A percentile compares a stretch with the other conserved stretches of the same genome.
Evolutionary conservation across 1,140 invertebrate genomes (phyloP).

Genomic region (Papilio machaon): DNA sequence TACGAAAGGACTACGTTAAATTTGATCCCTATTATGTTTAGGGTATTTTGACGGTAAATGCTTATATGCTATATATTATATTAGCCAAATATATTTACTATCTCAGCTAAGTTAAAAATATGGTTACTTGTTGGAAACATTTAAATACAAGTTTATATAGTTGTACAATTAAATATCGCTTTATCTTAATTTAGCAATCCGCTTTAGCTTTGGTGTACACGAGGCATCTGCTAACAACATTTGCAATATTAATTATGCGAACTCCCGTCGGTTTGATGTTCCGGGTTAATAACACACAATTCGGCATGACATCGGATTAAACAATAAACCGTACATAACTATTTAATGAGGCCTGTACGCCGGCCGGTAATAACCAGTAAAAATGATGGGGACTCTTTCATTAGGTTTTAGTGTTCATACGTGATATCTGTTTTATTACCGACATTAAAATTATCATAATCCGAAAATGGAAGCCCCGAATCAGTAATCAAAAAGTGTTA

Average conservation of each 20-base stretch:
- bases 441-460: constrained; percentile 41
- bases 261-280: constrained; percentile 59
- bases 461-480: constrained; percentile 9
- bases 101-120: no score
- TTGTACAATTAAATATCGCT: constrained; percentile 5
- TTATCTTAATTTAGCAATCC: neutral
- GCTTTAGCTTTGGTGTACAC: constrained; percentile 24
- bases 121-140: neutral
- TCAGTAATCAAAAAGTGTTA: constrained; percentile 9
- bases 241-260: constrained; percentile 79
- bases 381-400: constrained; percentile 39
- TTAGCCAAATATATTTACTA: no score
- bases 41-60: neutral
- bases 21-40: no score
- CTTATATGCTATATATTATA: no score
- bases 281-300: constrained; percentile 70
- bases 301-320: constrained; percentile 64
- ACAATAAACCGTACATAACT: constrained; percentile 62
- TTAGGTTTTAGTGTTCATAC: constrained; percentile 34
- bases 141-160: neutral
- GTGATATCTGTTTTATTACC: constrained; percentile 36
- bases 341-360: constrained; percentile 57
- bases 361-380: constrained; percentile 38
- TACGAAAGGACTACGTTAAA: no score
- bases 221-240: constrained; percentile 72